Evolutionary conservation across 2,797 vertebrate genomes (phyloP).

Genomic region (Neomorphus geoffroyi): DNA sequence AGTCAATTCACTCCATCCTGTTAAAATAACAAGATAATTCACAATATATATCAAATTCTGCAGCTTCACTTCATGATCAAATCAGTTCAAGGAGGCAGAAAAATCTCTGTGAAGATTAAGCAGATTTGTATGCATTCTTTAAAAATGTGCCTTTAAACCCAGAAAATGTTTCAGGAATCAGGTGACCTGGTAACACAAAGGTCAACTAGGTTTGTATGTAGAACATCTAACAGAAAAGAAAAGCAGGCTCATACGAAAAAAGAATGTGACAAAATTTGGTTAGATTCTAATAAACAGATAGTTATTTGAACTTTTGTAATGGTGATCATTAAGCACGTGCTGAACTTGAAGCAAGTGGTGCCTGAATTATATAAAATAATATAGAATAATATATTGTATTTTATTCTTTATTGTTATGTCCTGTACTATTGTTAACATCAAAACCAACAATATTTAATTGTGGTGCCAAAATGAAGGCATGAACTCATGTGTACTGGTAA

Average conservation of each 20-base stretch:
- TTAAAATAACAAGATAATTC: not conserved
- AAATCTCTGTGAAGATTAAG: not conserved
- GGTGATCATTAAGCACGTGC: not conserved
- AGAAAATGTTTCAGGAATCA: not conserved
- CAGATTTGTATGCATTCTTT: not conserved
- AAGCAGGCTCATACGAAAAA: not conserved
- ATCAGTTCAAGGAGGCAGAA: not conserved
- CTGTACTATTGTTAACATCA: not conserved
- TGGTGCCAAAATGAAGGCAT: not conserved
- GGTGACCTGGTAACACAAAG: not conserved
- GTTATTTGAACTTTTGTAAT: not conserved
- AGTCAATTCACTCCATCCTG: not conserved
- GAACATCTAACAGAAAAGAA: not conserved
- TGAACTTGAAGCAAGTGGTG: not conserved
- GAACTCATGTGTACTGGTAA: not conserved
- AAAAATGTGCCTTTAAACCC: not conserved
- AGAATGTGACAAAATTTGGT: not conserved
- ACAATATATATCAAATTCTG: not conserved
- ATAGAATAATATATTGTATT: not conserved
- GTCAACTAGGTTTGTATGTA: not conserved
- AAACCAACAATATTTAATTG: not conserved
- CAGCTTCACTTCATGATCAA: not conserved
- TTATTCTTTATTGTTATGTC: not conserved
- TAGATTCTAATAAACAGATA: not conserved
- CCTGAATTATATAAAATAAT: not conserved